Evolutionary conservation across 1,140 invertebrate species (phyloP).

Genomic region (Atta colombica): DNA sequence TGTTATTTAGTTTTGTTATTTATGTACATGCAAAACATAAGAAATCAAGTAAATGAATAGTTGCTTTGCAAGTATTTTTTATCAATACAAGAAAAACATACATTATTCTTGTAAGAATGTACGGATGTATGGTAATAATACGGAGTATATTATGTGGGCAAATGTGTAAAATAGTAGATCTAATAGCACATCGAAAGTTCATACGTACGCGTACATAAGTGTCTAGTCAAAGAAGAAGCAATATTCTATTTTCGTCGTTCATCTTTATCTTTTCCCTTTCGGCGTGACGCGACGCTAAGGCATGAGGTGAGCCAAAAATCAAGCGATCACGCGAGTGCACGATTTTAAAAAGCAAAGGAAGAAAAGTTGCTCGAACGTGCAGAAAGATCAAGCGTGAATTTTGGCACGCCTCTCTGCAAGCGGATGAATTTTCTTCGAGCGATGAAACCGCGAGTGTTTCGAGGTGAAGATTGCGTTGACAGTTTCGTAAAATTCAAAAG

Average conservation of each 20-base stretch:
- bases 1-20: neutral
- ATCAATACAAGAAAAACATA: neutral
- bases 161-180: constrained; percentile 16
- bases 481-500: constrained; percentile 33
- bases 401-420: constrained; percentile 16
- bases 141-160: neutral
- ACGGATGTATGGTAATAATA: neutral
- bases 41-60: neutral
- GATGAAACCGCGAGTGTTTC: neutral
- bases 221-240: constrained; percentile 50
- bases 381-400: constrained; percentile 31
- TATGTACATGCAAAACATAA: neutral
- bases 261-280: neutral
- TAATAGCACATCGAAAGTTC: constrained; percentile 28
- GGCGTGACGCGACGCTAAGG: constrained; percentile 17
- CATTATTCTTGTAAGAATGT: neutral
- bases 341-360: constrained; percentile 22
- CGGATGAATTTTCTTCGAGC: constrained; percentile 26
- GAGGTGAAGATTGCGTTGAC: constrained; percentile 16
- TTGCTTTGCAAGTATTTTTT: neutral
- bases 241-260: constrained; percentile 58
- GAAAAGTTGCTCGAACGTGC: constrained; percentile 2
- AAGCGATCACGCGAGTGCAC: neutral
- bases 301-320: constrained; percentile 42
- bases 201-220: neutral